Percentiles rank a stretch among this genome's conserved stretches.
Evolutionary conservation across 2,797 vertebrate genomes (phyloP).

Genomic region (Moxostoma hubbsi): DNA sequence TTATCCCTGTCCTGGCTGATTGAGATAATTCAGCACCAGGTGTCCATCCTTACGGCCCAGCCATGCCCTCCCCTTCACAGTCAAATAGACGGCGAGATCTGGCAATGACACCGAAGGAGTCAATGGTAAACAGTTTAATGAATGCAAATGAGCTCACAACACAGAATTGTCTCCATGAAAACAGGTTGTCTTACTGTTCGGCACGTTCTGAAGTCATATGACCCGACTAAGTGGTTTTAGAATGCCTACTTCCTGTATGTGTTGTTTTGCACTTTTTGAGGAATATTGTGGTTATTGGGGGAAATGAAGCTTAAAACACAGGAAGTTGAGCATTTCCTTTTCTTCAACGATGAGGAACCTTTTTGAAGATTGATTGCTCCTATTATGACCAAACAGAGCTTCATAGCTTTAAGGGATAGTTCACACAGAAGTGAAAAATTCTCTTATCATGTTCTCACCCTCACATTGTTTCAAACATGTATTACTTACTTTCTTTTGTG

Average conservation of each 20-base stretch:
- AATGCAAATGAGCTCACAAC: background rate
- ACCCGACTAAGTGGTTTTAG: constrained; percentile 18
- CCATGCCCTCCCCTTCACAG: background rate
- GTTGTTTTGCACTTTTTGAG: constrained; percentile 7
- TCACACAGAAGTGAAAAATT: no score
- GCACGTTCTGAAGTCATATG: constrained; percentile 12
- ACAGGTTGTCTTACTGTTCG: no score
- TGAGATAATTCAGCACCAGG: no score
- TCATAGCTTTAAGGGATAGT: no score
- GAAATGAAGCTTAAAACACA: constrained; percentile 17
- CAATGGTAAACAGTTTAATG: background rate
- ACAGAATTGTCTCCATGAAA: background rate
- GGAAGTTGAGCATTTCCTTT: constrained; percentile 30
- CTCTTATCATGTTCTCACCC: no score
- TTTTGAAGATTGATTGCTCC: constrained; percentile 11
- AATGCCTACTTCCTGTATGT: constrained; percentile 20
- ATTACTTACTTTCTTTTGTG: no score
- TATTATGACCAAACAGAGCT: constrained; percentile 8
- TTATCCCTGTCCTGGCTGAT: no score
- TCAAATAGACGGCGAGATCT: background rate
- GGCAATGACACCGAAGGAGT: background rate
- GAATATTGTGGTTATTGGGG: background rate
- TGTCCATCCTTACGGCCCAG: no score
- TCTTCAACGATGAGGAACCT: constrained; percentile 38
- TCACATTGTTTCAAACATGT: no score